These are phyloP conservation scores for Polyploca ridens DNA, from an alignment of 2,888 invertebrate species.

Conservation along the genomic window DNA sequence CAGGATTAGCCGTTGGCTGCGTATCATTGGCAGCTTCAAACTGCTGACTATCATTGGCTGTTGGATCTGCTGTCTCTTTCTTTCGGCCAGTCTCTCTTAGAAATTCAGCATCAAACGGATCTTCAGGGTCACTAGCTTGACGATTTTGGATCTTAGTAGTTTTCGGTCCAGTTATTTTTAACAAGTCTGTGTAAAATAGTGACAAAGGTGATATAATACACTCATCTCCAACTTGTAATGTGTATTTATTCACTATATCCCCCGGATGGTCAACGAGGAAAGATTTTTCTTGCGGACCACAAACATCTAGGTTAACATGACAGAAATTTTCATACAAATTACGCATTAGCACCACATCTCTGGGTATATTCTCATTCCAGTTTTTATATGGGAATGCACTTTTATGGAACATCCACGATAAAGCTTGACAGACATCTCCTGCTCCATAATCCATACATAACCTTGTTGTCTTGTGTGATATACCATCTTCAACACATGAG, in stretches of 20 bases:
- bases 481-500: constrained; percentile 98
- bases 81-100: constrained; percentile 93
- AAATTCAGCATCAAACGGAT: constrained; percentile 97
- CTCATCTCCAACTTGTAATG: constrained; percentile 94
- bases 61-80: constrained; percentile 73
- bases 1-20: constrained; percentile 80
- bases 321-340: constrained; percentile 95
- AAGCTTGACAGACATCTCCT: constrained; percentile 95
- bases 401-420: constrained; percentile 94
- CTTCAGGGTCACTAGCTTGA: constrained; percentile 91
- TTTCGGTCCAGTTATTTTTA: constrained; percentile 93
- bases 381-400: constrained; percentile 95
- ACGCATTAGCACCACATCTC: constrained; percentile 92
- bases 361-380: constrained; percentile 89
- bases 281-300: constrained; percentile 93
- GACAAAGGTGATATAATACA: constrained; percentile 95
- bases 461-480: constrained; percentile 94
- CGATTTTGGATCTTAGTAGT: constrained; percentile 90
- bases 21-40: constrained; percentile 80
- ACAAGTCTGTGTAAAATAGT: constrained; percentile 94
- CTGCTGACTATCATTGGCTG: constrained; percentile 71
- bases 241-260: constrained; percentile 88
- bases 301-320: constrained; percentile 95
- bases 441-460: constrained; percentile 95
- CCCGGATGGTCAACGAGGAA: constrained; percentile 90